Evolutionary conservation across 2,113 vertebrate genomes (phyloP).

Genomic region (Megaceryle maxima): DNA sequence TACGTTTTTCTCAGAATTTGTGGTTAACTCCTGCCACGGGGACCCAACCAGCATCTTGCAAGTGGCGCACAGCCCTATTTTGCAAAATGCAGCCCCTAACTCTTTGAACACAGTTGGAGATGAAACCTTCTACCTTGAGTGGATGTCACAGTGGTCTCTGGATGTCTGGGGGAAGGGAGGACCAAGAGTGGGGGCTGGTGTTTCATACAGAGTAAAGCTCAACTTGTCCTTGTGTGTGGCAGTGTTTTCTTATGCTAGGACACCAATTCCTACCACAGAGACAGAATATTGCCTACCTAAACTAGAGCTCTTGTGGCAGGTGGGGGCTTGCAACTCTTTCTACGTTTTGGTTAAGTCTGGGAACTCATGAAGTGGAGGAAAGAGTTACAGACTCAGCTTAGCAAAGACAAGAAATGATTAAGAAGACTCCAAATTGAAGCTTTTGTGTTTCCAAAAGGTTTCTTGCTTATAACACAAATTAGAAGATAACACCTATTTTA

Average conservation of each 20-base stretch:
- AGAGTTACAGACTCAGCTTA: neutral
- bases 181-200: neutral
- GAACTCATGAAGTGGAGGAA: neutral
- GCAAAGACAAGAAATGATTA: neutral
- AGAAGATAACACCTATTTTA: neutral
- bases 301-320: neutral
- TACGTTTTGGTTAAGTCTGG: neutral
- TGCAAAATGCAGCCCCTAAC: neutral
- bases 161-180: neutral
- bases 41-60: neutral
- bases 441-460: neutral
- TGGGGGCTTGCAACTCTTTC: neutral
- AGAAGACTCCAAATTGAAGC: neutral
- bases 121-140: neutral
- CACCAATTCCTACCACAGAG: neutral
- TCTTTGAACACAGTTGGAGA: accelerated
- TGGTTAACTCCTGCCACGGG: neutral
- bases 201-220: neutral
- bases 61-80: neutral
- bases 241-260: neutral
- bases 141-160: neutral
- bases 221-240: neutral
- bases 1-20: neutral
- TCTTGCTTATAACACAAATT: neutral
- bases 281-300: neutral